Evolutionary conservation across 2,888 invertebrate genomes (phyloP).

Genomic region (Phengaris arion): DNA sequence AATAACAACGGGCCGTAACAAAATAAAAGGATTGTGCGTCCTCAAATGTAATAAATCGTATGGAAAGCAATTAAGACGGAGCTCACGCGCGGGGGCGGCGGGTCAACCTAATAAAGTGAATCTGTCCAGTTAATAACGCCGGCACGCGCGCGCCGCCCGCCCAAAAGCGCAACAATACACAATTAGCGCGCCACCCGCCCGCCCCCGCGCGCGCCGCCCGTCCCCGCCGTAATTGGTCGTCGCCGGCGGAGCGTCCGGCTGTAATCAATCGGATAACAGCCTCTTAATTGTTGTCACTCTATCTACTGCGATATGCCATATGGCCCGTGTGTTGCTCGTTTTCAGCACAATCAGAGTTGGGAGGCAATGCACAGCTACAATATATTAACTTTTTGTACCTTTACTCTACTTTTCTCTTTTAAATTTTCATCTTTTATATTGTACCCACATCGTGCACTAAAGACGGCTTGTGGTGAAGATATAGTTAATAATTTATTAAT

Average conservation of each 20-base stretch:
- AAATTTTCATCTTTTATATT: too few species aligned
- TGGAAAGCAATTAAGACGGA: slow-evolving; percentile 1
- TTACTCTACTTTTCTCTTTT: too few species aligned
- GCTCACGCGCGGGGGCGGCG: slow-evolving; percentile 21
- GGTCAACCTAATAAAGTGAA: slow-evolving; percentile 44
- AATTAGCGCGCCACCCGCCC: slow-evolving; percentile 43
- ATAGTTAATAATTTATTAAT: too few species aligned
- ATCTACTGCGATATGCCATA: neutral
- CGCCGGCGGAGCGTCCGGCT: neutral
- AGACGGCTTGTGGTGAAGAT: too few species aligned
- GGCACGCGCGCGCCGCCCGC: slow-evolving; percentile 38
- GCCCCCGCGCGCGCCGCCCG: neutral
- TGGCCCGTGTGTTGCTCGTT: neutral
- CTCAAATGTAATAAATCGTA: slow-evolving; percentile 24
- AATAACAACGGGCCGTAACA: slow-evolving; percentile 7
- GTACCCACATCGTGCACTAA: too few species aligned
- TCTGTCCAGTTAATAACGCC: slow-evolving; percentile 40
- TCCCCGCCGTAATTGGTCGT: slow-evolving; percentile 3
- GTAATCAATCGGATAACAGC: slow-evolving; percentile 19
- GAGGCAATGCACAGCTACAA: too few species aligned
- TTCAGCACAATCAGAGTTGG: neutral
- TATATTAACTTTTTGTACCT: too few species aligned
- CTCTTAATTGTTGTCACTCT: slow-evolving; percentile 7
- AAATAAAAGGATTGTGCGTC: slow-evolving; percentile 22
- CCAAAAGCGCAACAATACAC: slow-evolving; percentile 60